Evolutionary conservation across 1,140 invertebrate species (phyloP).

Genomic region (Linepithema humile): DNA sequence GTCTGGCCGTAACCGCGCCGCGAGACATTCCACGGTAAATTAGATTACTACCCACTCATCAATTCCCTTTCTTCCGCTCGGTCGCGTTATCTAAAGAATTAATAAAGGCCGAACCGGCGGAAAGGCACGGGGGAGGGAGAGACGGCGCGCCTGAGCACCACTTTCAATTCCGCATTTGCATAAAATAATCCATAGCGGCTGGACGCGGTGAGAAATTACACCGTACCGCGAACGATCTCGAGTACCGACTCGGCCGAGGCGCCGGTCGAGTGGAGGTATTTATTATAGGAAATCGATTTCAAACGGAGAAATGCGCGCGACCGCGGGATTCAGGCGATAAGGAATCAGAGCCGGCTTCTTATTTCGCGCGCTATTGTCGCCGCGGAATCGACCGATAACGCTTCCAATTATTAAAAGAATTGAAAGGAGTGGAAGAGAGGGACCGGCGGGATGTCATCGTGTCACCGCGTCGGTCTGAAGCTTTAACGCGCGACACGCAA

Average conservation of each 20-base stretch:
- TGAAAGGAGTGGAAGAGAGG: neutral
- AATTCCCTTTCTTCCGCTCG: slow-evolving; percentile 59
- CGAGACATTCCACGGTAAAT: slow-evolving; percentile 65
- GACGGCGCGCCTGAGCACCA: slow-evolving; percentile 53
- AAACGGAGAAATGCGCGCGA: neutral
- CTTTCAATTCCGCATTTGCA: slow-evolving; percentile 73
- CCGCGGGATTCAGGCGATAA: slow-evolving; percentile 12
- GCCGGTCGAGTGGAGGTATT: slow-evolving; percentile 51
- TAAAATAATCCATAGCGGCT: slow-evolving; percentile 69
- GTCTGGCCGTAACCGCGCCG: slow-evolving; percentile 35
- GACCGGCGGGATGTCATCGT: neutral
- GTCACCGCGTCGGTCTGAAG: neutral
- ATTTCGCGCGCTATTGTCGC: slow-evolving; percentile 34
- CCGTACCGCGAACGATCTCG: slow-evolving; percentile 37
- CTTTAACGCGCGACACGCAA: slow-evolving; percentile 36
- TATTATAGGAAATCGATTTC: slow-evolving; percentile 69
- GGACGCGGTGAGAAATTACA: slow-evolving; percentile 71
- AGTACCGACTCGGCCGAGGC: slow-evolving; percentile 16
- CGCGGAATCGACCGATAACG: slow-evolving; percentile 27
- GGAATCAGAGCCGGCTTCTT: slow-evolving; percentile 26
- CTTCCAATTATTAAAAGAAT: slow-evolving; percentile 31
- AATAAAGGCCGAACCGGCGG: slow-evolving; percentile 65
- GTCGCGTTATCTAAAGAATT: slow-evolving; percentile 72
- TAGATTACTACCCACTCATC: slow-evolving; percentile 73
- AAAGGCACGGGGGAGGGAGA: neutral